phyloP scores from a whole-genome alignment of 2,888 invertebrate genomes.

The Carcina quercana region DNA sequence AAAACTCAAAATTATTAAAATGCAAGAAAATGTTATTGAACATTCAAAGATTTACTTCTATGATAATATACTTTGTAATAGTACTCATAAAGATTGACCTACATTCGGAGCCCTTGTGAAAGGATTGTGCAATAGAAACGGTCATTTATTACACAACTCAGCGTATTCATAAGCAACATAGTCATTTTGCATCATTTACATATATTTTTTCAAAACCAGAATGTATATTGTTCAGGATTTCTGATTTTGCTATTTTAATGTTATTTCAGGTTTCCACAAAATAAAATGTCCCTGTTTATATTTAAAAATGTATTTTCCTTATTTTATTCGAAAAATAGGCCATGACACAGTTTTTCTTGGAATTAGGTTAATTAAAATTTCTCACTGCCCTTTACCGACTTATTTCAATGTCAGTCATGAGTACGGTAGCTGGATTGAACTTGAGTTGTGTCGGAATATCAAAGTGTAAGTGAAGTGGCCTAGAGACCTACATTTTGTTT shows the following conservation, averaged over 20 bases:
- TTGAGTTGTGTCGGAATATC: slow-evolving; percentile 83
- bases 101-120: slow-evolving; percentile 73
- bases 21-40: not conserved
- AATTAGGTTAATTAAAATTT: slow-evolving; percentile 68
- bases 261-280: slow-evolving; percentile 2
- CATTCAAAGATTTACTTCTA: not conserved
- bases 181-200: slow-evolving; percentile 59
- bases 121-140: slow-evolving; percentile 75
- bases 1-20: not conserved
- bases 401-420: slow-evolving; percentile 78
- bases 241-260: slow-evolving; percentile 22
- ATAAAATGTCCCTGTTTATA: slow-evolving; percentile 9
- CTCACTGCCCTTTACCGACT: slow-evolving; percentile 71
- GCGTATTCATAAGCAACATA: slow-evolving; percentile 65
- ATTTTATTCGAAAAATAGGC: slow-evolving; percentile 53
- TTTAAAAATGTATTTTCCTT: slow-evolving; percentile 15
- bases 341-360: slow-evolving; percentile 54
- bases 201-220: slow-evolving; percentile 36
- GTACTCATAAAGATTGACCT: slow-evolving; percentile 69
- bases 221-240: slow-evolving; percentile 25
- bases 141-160: slow-evolving; percentile 72
- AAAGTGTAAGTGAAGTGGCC: slow-evolving; percentile 91
- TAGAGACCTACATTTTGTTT: slow-evolving; percentile 88
- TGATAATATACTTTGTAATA: slow-evolving; percentile 33
- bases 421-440: slow-evolving; percentile 80